Percentiles rank a stretch among this genome's conserved stretches.
These are phyloP conservation scores for Montifringilla adamsi DNA, from an alignment of 2,113 vertebrate genomes.

Conservation along the genomic window DNA sequence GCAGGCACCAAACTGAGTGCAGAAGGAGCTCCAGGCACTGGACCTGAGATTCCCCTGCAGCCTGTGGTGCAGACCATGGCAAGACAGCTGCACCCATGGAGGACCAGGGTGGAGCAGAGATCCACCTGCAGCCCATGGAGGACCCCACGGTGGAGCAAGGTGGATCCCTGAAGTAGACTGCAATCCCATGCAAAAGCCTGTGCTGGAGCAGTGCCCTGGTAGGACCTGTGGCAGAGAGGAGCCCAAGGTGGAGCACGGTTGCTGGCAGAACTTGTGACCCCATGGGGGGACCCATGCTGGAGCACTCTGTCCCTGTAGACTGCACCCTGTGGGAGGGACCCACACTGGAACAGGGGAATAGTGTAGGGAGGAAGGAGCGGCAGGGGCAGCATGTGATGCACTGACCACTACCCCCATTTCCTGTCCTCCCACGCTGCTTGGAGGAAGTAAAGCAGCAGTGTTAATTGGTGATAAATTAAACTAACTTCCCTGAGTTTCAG, in stretches of 20 bases:
- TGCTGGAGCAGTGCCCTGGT: background rate
- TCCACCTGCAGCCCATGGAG: background rate
- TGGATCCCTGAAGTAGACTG: background rate
- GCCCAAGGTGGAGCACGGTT: rapidly evolving
- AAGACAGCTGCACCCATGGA: background rate
- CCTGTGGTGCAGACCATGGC: rapidly evolving
- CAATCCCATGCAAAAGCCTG: background rate
- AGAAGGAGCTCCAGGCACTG: rapidly evolving
- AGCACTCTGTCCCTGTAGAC: background rate
- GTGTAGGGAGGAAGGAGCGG: rapidly evolving
- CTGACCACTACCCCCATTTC: background rate
- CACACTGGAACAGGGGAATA: rapidly evolving
- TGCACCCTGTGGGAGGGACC: rapidly evolving
- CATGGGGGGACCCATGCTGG: rapidly evolving
- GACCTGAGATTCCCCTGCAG: background rate
- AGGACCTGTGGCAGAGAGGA: background rate
- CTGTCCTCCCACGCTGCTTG: rapidly evolving
- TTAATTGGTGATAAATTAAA: background rate
- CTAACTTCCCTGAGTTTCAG: background rate
- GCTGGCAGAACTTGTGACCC: background rate
- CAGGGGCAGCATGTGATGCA: background rate
- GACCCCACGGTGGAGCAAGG: rapidly evolving
- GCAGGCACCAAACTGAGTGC: background rate
- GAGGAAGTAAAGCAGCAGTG: background rate
- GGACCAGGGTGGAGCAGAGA: rapidly evolving